phyloP scores from a whole-genome alignment of 2,888 invertebrate genomes.

The Autographa gamma region DNA sequence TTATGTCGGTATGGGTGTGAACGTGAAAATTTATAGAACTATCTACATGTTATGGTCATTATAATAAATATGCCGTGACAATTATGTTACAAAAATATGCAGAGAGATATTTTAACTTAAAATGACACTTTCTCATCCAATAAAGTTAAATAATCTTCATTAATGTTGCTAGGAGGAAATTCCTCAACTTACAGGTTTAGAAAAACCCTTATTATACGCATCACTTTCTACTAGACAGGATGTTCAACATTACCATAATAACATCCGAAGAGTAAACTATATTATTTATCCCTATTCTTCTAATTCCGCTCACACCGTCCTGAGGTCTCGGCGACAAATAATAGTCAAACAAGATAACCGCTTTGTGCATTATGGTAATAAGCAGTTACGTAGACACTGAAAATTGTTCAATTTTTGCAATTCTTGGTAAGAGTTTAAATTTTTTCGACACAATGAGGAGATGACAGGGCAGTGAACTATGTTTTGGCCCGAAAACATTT shows the following conservation, averaged over 20 bases:
- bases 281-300: constrained; percentile 12
- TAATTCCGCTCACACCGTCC: constrained; percentile 18
- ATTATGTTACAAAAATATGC: neutral
- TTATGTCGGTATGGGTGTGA: constrained; percentile 23
- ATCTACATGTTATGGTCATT: neutral
- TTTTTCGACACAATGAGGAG: no score
- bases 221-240: constrained; percentile 11
- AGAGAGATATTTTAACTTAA: neutral
- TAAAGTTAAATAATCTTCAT: neutral
- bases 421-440: neutral
- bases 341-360: constrained; percentile 19
- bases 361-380: constrained; percentile 33
- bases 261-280: constrained; percentile 14
- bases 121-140: constrained; percentile 1
- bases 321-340: constrained; percentile 5
- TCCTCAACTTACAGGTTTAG: no score
- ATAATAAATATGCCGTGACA: neutral
- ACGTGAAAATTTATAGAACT: constrained; percentile 27
- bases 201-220: neutral
- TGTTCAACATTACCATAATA: constrained; percentile 10
- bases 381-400: constrained; percentile 17
- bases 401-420: constrained; percentile 31
- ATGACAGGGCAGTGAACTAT: neutral
- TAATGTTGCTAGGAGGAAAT: neutral
- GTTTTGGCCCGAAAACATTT: neutral